Percentiles rank a stretch among this genome's conserved stretches.
Evolutionary conservation across 2,888 invertebrate species (phyloP).

Genomic region (Dynastes maya): DNA sequence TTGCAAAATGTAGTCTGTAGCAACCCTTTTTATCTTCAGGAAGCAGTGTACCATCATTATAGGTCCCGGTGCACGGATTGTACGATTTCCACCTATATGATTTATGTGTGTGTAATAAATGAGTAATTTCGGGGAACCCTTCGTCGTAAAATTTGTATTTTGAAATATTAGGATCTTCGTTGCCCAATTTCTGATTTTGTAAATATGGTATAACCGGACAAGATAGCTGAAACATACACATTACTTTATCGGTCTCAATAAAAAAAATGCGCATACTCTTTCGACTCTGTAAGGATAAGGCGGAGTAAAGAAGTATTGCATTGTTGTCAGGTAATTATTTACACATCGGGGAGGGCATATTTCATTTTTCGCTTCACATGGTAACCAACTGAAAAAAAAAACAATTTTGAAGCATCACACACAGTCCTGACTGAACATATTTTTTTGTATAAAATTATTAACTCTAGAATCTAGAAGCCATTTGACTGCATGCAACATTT

Average conservation of each 20-base stretch:
- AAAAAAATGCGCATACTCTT: conserved; percentile 67
- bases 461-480: no score
- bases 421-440: no score
- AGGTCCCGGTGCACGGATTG: conserved; percentile 60
- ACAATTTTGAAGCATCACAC: no score
- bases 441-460: no score
- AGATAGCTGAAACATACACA: conserved; percentile 60
- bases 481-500: no score
- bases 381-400: conserved; percentile 53
- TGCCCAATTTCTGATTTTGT: conserved; percentile 60
- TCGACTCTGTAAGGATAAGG: conserved; percentile 71
- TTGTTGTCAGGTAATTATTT: conserved; percentile 71
- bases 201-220: conserved; percentile 60
- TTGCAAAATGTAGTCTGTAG: conserved; percentile 52
- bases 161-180: conserved; percentile 53
- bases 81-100: conserved; percentile 55
- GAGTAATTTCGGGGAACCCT: conserved; percentile 55
- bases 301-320: conserved; percentile 73
- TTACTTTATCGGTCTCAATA: neutral
- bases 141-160: conserved; percentile 63
- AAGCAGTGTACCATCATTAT: conserved; percentile 59
- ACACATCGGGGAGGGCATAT: conserved; percentile 54
- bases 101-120: conserved; percentile 59
- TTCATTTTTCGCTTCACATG: conserved; percentile 52
- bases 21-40: conserved; percentile 53